Base-by-base conservation (phyloP, 2,797 vertebrate species). In the Kryptopterus vitreolus region DNA sequence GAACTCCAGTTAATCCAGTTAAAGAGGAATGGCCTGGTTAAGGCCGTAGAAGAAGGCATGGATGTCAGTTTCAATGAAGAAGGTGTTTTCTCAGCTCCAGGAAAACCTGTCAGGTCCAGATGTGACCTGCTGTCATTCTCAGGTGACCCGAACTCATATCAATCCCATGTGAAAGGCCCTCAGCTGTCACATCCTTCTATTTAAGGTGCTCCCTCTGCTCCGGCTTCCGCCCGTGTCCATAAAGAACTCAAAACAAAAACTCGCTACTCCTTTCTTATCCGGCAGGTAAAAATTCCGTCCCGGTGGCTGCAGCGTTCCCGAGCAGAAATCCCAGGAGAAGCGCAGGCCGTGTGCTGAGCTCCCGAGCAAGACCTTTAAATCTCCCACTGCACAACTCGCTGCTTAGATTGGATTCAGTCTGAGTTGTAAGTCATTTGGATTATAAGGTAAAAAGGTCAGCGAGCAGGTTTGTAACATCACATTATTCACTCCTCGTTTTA, bases 381-480 rank as follows among this genome's bases (percentile, higher is more conserved):
- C 26, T 52, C 18, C 6, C 16, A 18, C 38, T 48, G 65, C 43
- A 48, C 43, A 48, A 7, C n/a, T 18, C 46, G 4, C 15, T 52
- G 48, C 68, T 70, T 33, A 31, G 68, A 52, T 70, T 52, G 66
- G 46, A 69, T 29, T 52, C 50, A 12, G 13, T 58, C 35, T 59
- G 12, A 74, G 10, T 31, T 53, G 48, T 33, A 53, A 71, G 11
- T 71, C 69, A 71, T 33, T 71, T 53, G 50, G 69, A 71, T 71
- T 53, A 33, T 53, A 71, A 71, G 29, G 69, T 33, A 71, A 53
- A 71, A 71, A 71, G 69, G 69, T 20, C 48, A 53, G 18, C 12
- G 26, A 53, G 48, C n/a, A n/a, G 18, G 48, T 33, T 33, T 53
- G 3, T 33, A n/a, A 71, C 48, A 69, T 69, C 48, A 20, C 24